Evolutionary conservation across 1,140 invertebrate species (phyloP), one percentile per base, ranked within the genome.

Genomic region (Zaprionus nigranus): DNA sequence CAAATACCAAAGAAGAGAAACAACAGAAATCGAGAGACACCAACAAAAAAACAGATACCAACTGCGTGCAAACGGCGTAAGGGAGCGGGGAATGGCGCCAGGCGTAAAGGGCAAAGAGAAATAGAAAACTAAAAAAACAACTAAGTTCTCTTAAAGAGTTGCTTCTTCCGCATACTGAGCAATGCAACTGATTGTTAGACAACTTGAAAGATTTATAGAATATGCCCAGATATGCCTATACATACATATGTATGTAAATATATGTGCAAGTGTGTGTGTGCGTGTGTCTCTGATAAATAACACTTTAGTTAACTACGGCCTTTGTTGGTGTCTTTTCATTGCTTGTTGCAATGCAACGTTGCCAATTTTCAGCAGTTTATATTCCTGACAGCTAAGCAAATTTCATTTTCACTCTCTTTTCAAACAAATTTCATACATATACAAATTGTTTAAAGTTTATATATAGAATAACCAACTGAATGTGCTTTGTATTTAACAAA

Each of bases 121-220:
- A 7, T 43, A 56, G 53, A 22, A 28, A 20, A 65, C 67, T 63
- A 84, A 68, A 83, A 60, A 51, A 43, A 54, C 69, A 80, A 68
- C 76, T 63, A 68, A 72, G 67, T 73, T 84, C 65, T 72, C 62
- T 38, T 57, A n/a, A 67, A 82, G 63, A 34, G 36, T 75, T 82
- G 62, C 28, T 46, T 59, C 58, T 24, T n/a, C 30, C 30, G 30
- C 9, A 34, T 34, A 17, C 20, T 20, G 17, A 66, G 54, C 40
- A 43, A 43, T 43, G 40, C 15, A 43, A 43, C 40, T 34, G 30
- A 30, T 30, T 30, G 30, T 30, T 30, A 40, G 38, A 40, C 5
- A 40, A 15, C 1, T 15, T 40, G 28, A 61, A 69, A 46, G 36
- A 30, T 54, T 34, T 12, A 67, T 49, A 58, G 54, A 67, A 67